Base-by-base conservation (phyloP, 2,113 vertebrate genomes). In the Bubalus kerabau region DNA sequence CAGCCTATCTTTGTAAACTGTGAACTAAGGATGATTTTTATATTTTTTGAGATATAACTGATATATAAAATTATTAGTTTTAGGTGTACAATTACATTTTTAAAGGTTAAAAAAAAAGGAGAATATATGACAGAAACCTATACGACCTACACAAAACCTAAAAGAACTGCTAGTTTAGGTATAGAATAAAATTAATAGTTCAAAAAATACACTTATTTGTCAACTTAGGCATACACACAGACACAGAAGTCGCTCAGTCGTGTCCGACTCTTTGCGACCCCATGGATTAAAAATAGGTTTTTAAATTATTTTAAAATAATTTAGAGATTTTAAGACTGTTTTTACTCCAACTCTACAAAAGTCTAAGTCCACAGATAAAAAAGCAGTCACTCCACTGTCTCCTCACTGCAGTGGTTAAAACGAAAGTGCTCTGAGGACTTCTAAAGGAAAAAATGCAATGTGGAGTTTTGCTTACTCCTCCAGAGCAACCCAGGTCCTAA, bases 11-110 rank as follows among this genome's bases (percentile, higher is more conserved):
- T 87, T 92, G 16, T 28, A 94, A 86, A 11, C 15, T 78, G 26
- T 87, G 6, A 92, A 87, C 52, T 93, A 85, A 92, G 48, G 96
- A 81, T 48, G 12, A 13, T 87, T 96, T 94, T 95, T 57, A 81
- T 36, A 89, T 91, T 88, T 91, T 23, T 43, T 85, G 32, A 89
- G 86, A 90, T 74, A 62, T 19, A 91, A 91, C 7, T 60, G 28
- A 52, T 21, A 76, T 62, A 60, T 52, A 81, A 88, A 21, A 71
- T 71, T 84, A 36, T 64, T 91, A 95, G 46, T 86, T 85, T 95
- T 71, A 91, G 64, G 23, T 56, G 7, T 95, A 86, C 16, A 95
- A n/a, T 83, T 74, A 84, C 19, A 89, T 50, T 88, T 81, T 89
- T 19, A 97, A 92, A 95, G 16, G 36, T 28, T 81, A 67, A 82